Percentiles rank a stretch among this genome's conserved stretches.
Conservation (phyloP, 2,113 vertebrate genomes). For the Macrotis lagotis region DNA sequence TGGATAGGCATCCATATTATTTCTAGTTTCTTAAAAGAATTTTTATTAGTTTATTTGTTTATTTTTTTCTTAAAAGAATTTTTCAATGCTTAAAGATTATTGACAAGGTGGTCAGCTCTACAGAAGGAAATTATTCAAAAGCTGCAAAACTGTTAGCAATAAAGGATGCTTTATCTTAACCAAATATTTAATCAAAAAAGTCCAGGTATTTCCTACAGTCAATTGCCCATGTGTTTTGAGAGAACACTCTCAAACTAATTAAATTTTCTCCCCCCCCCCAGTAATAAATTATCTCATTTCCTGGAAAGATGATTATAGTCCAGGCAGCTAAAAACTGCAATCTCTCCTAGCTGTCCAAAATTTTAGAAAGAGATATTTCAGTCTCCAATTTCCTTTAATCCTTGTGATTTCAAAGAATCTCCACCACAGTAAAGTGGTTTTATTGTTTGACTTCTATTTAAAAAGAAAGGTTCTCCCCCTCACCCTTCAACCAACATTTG, state of each 20-base stretch:
- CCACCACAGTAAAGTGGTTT: not conserved
- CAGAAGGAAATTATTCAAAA: not conserved
- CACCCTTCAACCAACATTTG: not conserved
- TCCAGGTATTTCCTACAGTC: not conserved
- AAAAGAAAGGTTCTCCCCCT: not conserved
- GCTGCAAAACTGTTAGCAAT: not conserved
- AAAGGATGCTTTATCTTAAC: not conserved
- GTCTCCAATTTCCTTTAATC: not conserved
- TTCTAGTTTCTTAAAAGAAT: not conserved
- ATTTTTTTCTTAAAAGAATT: not conserved
- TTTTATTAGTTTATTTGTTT: too few species aligned
- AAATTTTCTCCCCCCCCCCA: not conserved
- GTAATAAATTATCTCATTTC: not conserved
- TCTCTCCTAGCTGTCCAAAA: not conserved
- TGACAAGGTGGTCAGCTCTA: not conserved
- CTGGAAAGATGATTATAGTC: not conserved
- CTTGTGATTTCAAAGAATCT: not conserved
- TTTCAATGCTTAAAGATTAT: not conserved
- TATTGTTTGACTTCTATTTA: not conserved
- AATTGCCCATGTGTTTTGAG: not conserved
- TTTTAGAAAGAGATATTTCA: not conserved
- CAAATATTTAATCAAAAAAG: constrained; percentile 1
- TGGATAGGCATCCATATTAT: not conserved
- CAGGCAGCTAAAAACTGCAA: not conserved
- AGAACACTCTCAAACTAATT: not conserved